Percentiles rank a stretch among this genome's conserved stretches.
Evolutionary conservation across 2,797 vertebrate genomes (phyloP).

Genomic region (Xenops minutus): DNA sequence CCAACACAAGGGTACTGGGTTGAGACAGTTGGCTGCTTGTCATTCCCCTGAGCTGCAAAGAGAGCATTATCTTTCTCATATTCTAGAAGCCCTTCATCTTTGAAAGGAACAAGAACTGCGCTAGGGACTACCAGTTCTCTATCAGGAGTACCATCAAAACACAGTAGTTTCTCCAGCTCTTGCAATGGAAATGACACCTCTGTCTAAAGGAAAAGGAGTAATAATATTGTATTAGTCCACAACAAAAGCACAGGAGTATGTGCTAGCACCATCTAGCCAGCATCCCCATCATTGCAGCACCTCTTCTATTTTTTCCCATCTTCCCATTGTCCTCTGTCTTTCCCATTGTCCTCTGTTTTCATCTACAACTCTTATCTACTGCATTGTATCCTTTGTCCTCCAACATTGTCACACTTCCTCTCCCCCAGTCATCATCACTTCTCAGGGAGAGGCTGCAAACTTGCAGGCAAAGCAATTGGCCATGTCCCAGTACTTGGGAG

Average conservation of each 20-base stretch:
- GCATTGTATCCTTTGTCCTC: background rate
- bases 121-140: background rate
- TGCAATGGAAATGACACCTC: background rate
- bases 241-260: background rate
- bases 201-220: background rate
- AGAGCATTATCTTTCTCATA: background rate
- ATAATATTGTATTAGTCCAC: background rate
- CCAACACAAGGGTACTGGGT: background rate
- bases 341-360: background rate
- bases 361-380: background rate
- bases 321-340: too few species aligned
- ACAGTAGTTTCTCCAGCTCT: background rate
- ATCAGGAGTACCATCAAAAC: background rate
- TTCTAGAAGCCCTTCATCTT: background rate
- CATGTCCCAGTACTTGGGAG: background rate
- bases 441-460: background rate
- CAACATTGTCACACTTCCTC: background rate
- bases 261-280: slow-evolving; percentile 64
- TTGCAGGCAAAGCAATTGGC: background rate
- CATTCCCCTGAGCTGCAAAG: background rate
- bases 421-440: accelerated
- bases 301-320: background rate
- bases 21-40: background rate
- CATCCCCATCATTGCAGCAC: slow-evolving; percentile 3
- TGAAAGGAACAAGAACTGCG: background rate